These are phyloP conservation scores for Drosophila longiperda DNA, from an alignment of 2,888 invertebrate genomes.

Conservation along the genomic window DNA sequence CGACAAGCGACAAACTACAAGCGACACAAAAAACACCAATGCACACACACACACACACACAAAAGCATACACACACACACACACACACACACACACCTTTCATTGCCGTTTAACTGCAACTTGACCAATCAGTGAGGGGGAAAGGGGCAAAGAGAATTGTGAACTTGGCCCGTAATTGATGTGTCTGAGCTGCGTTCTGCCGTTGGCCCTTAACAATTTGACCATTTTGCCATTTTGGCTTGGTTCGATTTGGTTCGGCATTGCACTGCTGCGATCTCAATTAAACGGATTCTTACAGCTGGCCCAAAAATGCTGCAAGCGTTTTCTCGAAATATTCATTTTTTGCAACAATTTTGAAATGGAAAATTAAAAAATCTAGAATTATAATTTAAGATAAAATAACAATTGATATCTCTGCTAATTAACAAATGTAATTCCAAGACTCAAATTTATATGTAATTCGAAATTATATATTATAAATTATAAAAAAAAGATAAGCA, in stretches of 20 bases:
- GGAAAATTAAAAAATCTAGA: not conserved
- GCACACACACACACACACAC: not conserved
- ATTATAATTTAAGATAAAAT: not conserved
- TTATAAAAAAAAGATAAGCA: too few species aligned
- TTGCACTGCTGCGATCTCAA: not conserved
- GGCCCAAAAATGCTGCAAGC: not conserved
- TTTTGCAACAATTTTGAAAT: not conserved
- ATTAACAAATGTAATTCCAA: not conserved
- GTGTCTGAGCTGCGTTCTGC: conserved; percentile 61
- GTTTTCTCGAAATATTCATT: not conserved
- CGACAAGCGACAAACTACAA: conserved; percentile 10
- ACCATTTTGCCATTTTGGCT: not conserved
- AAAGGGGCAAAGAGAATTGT: not conserved
- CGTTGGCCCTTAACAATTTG: conserved; percentile 3
- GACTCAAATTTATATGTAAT: too few species aligned
- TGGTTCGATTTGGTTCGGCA: not conserved
- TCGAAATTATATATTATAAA: too few species aligned
- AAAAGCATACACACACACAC: not conserved
- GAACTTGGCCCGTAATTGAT: conserved; percentile 60
- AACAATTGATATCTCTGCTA: not conserved
- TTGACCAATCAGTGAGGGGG: not conserved
- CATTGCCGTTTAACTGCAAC: conserved; percentile 18
- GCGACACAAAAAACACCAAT: not conserved
- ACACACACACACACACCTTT: not conserved
- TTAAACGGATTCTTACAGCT: not conserved